Percentiles rank a stretch among this genome's conserved stretches.
Conservation (phyloP, 1,140 invertebrate genomes). For the Drosophila albomicans region DNA sequence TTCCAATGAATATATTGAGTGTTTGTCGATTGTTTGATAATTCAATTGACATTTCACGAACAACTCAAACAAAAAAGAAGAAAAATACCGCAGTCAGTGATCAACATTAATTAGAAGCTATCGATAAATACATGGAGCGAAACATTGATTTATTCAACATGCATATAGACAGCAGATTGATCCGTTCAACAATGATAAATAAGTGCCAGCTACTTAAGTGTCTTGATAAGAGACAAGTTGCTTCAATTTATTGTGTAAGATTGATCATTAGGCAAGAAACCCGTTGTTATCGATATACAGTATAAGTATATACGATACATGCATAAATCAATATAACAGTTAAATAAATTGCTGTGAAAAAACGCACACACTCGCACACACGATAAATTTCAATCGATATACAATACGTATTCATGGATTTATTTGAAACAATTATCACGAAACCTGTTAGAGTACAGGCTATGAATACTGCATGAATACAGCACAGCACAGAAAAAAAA, state of each 20-base stretch:
- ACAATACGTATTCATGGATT: constrained; percentile 6
- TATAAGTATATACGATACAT: background rate
- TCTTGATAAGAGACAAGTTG: background rate
- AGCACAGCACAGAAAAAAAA: background rate
- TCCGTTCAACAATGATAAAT: background rate
- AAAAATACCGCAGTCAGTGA: background rate
- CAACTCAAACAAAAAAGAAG: background rate
- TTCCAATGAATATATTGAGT: background rate
- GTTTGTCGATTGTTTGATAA: constrained; percentile 2
- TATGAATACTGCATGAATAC: constrained; percentile 25
- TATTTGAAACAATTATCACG: constrained; percentile 4
- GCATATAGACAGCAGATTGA: constrained; percentile 4
- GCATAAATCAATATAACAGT: constrained; percentile 7
- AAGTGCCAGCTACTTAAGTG: background rate
- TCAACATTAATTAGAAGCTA: background rate
- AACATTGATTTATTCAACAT: constrained; percentile 5
- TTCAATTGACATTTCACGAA: constrained; percentile 6
- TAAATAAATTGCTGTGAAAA: constrained; percentile 23
- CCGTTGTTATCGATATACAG: constrained; percentile 21
- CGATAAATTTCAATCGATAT: constrained; percentile 31
- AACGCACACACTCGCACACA: background rate
- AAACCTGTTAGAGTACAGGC: constrained; percentile 26
- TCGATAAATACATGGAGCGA: constrained; percentile 1
- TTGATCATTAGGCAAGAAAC: constrained; percentile 8
- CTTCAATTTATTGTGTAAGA: constrained; percentile 1